Percentiles rank a stretch among this genome's conserved stretches.
These are phyloP conservation scores for Craseonycteris thonglongyai DNA, from an alignment of 2,113 vertebrate species.

Conservation along the genomic window DNA sequence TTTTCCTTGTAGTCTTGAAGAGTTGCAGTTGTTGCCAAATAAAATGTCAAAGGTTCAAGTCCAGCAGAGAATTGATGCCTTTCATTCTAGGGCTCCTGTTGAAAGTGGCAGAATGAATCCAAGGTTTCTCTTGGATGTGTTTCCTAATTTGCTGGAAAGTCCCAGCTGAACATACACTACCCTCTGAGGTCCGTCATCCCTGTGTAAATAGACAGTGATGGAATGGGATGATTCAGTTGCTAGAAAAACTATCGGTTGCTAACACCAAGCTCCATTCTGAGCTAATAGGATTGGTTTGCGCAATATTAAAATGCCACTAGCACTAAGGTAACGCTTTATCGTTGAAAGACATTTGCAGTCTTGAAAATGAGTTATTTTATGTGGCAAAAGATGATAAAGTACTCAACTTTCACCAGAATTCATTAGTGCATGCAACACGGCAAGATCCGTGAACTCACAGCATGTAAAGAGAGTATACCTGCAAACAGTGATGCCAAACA, in stretches of 20 bases:
- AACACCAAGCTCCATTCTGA: neutral
- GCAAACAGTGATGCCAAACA: neutral
- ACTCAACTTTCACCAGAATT: neutral
- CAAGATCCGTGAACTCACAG: neutral
- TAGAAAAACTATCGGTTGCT: neutral
- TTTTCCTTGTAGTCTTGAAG: neutral
- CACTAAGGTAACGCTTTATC: conserved; percentile 39
- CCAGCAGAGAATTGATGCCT: neutral
- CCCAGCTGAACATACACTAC: neutral
- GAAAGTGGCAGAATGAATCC: neutral
- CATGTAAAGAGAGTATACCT: neutral
- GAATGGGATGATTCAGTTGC: conserved; percentile 11
- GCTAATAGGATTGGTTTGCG: neutral
- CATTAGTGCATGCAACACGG: neutral
- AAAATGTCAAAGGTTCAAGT: neutral
- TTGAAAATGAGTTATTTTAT: neutral
- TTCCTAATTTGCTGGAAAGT: neutral
- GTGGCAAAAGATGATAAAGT: neutral
- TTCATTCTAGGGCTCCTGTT: neutral
- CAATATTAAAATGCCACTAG: conserved; percentile 19
- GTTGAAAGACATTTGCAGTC: neutral
- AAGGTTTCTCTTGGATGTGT: neutral
- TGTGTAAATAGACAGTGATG: neutral
- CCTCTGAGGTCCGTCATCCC: neutral
- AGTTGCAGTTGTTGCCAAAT: neutral